Base-by-base conservation (phyloP, 1,140 invertebrate species). In the Bilobella aurantiaca region DNA sequence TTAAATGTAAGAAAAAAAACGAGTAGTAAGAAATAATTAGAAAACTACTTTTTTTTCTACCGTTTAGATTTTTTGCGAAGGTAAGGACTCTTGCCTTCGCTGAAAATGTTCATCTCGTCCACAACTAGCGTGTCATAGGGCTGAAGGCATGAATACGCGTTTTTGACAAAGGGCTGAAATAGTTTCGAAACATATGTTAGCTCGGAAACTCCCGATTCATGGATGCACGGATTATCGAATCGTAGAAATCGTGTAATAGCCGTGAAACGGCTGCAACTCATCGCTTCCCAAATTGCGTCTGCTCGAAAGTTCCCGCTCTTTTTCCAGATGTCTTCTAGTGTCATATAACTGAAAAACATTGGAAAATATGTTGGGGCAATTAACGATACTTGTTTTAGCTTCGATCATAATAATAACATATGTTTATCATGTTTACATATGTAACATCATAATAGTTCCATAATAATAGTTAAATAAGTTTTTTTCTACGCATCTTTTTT, bases 1-100 rank as follows among this genome's bases (percentile, higher is more conserved):
- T n/a, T n/a, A n/a, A n/a, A n/a, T n/a, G n/a, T n/a, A n/a, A n/a
- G n/a, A n/a, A n/a, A n/a, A n/a, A n/a, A n/a, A n/a, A n/a, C n/a
- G n/a, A n/a, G n/a, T n/a, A n/a, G n/a, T n/a, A n/a, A n/a, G n/a
- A n/a, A n/a, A n/a, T n/a, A n/a, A n/a, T n/a, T n/a, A n/a, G n/a
- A n/a, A n/a, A n/a, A n/a, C n/a, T n/a, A n/a, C n/a, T n/a, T n/a
- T n/a, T n/a, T n/a, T n/a, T n/a, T n/a, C n/a, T n/a, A n/a, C n/a
- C n/a, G n/a, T n/a, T n/a, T n/a, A n/a, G n/a, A n/a, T n/a, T 34
- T 63, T 63, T 21, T 63, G 29, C 57, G 25, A 16, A 63, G 46
- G 14, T 49, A 18, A 32, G 42, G 57, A 12, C 25, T 47, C 16
- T 28, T 21, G 18, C 32, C 18, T 18, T 49, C 47, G 1, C 18